Evolutionary conservation across 2,113 vertebrate species (phyloP), one percentile per base, ranked within the genome.

Genomic region (Zosterops borbonicus): DNA sequence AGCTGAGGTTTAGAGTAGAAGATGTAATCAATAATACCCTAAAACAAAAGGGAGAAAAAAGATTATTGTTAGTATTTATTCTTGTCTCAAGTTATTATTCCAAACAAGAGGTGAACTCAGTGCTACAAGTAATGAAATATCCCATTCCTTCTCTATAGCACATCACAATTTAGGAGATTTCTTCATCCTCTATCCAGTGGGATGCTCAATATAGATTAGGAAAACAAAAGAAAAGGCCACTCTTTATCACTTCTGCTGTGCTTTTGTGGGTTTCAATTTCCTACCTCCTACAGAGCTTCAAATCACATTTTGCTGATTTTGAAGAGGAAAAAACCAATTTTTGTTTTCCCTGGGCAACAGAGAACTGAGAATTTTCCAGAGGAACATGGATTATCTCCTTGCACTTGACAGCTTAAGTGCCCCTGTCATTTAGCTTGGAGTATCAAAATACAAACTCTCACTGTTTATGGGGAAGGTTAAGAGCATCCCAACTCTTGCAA

Each of bases 1-100:
- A 99, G 98, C 89, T 99, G 98, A 98, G 99, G 99, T 98, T 99
- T 99, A 83, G 99, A 99, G 97, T 99, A 99, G 98, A 99, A 99
- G 98, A 99, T 99, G 98, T 99, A 99, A 98, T 99, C 99, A 95
- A 99, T 99, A 97, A 99, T 98, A 98, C 99, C 99, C 99, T 99
- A 96, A 58, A 98, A 97, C 63, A 89, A 74, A 93, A 89, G 12
- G 35, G 58, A 23, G 84, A 88, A 96, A 41, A 90, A 90, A 87
- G n/a, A 27, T 1, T 0, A 20, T 47, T 60, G 73, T 65, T 81
- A 95, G 60, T 14, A 28, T 42, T 24, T 42, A 44, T 68, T 85
- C 59, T 80, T 44, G n/a, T 77, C 12, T 59, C 31, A 65, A 68
- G 70, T 21, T 52, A 78, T 27, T 58, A 35, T 82, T 65, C 33